A percentile compares a stretch with the other conserved stretches of the same genome.
phyloP scores from a whole-genome alignment of 1,140 invertebrate genomes.

The Stenopsyche tienmushanensis region DNA sequence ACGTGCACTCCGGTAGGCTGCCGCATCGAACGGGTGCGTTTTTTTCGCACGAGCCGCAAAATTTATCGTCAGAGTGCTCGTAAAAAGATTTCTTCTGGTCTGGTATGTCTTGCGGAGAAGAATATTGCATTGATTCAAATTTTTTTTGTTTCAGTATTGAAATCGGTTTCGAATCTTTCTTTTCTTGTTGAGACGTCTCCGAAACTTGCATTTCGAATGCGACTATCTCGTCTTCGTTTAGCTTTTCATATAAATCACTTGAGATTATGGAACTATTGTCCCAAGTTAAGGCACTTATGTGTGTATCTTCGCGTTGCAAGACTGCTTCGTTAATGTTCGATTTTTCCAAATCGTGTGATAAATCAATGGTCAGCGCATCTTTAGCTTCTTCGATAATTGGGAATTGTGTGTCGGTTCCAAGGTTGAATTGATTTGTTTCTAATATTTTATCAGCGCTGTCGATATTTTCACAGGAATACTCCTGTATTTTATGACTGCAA shows the following conservation, averaged over 20 bases:
- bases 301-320: background rate
- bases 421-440: no score
- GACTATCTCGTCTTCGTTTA: background rate
- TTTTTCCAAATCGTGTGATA: background rate
- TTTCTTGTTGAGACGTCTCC: background rate
- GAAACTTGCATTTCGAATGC: slow-evolving; percentile 5
- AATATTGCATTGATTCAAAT: slow-evolving; percentile 3
- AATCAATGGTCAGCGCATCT: slow-evolving; percentile 8
- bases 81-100: slow-evolving; percentile 26
- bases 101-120: slow-evolving; percentile 34
- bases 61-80: slow-evolving; percentile 21
- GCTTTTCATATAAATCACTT: background rate
- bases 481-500: background rate
- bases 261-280: background rate
- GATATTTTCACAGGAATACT: background rate
- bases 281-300: slow-evolving; percentile 23
- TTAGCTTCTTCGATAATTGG: slow-evolving; percentile 14
- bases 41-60: slow-evolving; percentile 12
- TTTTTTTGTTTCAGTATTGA: slow-evolving; percentile 32
- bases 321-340: no score
- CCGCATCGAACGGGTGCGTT: slow-evolving; percentile 28
- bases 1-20: slow-evolving; percentile 36
- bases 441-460: background rate
- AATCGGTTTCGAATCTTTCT: slow-evolving; percentile 19
- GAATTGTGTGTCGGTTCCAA: no score